Conservation (phyloP, 2,888 invertebrate genomes). For the Corbicula japonica region DNA sequence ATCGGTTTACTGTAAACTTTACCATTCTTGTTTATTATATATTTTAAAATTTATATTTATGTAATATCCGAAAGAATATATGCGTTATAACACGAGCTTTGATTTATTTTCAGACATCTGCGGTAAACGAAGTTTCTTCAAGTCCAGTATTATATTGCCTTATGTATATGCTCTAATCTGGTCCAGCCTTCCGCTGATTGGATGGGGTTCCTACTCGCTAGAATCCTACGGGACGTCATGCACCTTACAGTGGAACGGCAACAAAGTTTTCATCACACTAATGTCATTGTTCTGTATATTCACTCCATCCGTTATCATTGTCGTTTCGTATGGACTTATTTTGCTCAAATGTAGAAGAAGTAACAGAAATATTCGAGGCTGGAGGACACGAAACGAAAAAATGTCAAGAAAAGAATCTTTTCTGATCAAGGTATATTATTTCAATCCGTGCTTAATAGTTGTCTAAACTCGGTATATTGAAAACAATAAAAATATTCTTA, state of each 20-base stretch:
- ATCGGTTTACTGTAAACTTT: no score
- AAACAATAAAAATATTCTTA: background rate
- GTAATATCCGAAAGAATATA: no score
- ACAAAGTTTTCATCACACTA: slow-evolving; percentile 57
- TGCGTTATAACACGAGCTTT: background rate
- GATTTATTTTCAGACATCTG: slow-evolving; percentile 54
- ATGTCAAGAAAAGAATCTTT: slow-evolving; percentile 49
- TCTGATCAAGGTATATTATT: slow-evolving; percentile 44
- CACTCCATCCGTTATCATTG: slow-evolving; percentile 64
- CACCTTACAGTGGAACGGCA: slow-evolving; percentile 66
- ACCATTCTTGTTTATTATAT: no score
- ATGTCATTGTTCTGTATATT: slow-evolving; percentile 68
- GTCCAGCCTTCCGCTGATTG: slow-evolving; percentile 63
- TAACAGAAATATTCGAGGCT: slow-evolving; percentile 38
- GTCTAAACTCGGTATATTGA: background rate
- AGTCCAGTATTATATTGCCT: slow-evolving; percentile 33
- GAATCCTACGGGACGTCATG: slow-evolving; percentile 74
- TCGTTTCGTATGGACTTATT: slow-evolving; percentile 63
- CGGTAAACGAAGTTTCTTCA: slow-evolving; percentile 14
- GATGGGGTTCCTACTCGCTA: slow-evolving; percentile 67
- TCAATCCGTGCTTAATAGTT: background rate
- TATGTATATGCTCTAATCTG: slow-evolving; percentile 64
- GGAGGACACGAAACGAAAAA: slow-evolving; percentile 31
- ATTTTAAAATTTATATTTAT: background rate
- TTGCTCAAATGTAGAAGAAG: slow-evolving; percentile 61